phyloP scores from a whole-genome alignment of 2,797 vertebrate genomes.

The Mus spretus region DNA sequence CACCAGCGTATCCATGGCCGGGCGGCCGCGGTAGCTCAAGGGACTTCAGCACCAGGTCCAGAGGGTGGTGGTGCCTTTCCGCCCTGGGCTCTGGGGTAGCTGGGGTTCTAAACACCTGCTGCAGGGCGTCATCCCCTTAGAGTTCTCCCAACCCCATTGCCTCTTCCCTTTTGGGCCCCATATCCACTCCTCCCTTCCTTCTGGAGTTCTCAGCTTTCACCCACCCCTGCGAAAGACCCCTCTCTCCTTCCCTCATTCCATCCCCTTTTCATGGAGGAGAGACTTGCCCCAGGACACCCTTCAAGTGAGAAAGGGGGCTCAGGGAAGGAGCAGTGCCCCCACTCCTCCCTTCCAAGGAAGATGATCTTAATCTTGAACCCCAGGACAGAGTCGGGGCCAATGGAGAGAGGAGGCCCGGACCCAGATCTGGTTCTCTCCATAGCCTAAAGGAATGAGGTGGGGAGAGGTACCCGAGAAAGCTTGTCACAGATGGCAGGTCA shows the following conservation, averaged over 20 bases:
- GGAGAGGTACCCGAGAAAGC: not conserved
- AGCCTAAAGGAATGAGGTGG: not conserved
- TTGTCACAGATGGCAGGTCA: fast-evolving
- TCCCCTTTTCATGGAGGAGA: not conserved
- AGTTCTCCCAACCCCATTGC: not conserved
- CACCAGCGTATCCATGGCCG: conserved; percentile 83
- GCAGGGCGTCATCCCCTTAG: not conserved
- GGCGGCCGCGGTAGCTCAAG: not conserved
- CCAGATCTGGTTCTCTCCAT: too few relatives aligned
- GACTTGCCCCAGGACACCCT: not conserved
- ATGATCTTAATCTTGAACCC: not conserved
- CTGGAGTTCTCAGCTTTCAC: not conserved
- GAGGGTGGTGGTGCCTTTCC: conserved; percentile 63
- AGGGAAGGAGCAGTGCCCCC: not conserved
- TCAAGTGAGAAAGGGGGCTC: not conserved
- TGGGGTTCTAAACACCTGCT: fast-evolving
- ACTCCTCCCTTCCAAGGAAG: not conserved
- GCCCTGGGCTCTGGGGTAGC: conserved; percentile 73
- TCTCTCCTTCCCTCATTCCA: too few relatives aligned
- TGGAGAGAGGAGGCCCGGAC: too few relatives aligned
- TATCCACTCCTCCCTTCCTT: not conserved
- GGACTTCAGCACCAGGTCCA: fast-evolving
- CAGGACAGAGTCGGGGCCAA: not conserved
- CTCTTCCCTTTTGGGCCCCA: not conserved
- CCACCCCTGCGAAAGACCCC: not conserved